These are phyloP conservation scores for Grammomys surdaster DNA, from an alignment of 2,113 vertebrate genomes.

Conservation along the genomic window DNA sequence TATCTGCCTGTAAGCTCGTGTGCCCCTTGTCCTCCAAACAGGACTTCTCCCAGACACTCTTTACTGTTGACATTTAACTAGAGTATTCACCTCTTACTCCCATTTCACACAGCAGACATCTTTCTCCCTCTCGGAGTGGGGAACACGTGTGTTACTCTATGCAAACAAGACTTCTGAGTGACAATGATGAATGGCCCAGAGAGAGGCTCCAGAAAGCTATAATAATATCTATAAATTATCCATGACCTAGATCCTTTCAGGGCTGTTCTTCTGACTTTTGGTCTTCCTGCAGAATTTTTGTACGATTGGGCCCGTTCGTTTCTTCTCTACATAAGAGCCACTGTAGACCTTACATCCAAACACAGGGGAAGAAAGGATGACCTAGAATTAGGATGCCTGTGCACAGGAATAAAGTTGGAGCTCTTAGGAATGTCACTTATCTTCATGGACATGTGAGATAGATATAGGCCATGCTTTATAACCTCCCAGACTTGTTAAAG, in stretches of 20 bases:
- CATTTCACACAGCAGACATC: background rate
- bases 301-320: background rate
- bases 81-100: background rate
- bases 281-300: background rate
- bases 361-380: background rate
- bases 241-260: background rate
- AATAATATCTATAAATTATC: conserved; percentile 11
- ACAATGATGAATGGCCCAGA: background rate
- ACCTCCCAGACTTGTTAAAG: background rate
- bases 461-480: background rate
- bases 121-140: background rate
- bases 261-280: background rate
- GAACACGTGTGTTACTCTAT: background rate
- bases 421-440: background rate
- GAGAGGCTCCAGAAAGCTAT: background rate
- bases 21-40: no score
- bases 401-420: background rate
- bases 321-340: background rate
- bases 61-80: background rate
- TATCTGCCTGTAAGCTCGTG: background rate
- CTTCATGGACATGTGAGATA: background rate
- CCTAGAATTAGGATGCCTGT: background rate
- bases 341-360: background rate
- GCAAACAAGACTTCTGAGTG: background rate
- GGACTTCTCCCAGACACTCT: background rate